A percentile compares a stretch with the other conserved stretches of the same genome.
Conservation (phyloP, 2,888 invertebrate genomes). For the Epistrophe eligans region DNA sequence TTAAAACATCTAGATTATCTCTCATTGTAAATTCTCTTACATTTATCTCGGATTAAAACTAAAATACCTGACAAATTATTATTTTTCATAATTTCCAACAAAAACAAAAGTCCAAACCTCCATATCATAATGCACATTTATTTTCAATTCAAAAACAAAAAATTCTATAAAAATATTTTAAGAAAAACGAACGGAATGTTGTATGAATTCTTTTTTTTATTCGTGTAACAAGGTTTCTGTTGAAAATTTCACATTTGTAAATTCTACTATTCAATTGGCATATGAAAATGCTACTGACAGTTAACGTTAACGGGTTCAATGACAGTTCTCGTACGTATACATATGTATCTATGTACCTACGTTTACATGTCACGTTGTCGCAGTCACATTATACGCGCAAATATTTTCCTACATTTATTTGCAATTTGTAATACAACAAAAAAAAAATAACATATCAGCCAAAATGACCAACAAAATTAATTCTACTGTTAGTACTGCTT, state of each 20-base stretch:
- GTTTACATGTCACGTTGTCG: constrained; percentile 7
- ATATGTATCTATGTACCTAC: background rate
- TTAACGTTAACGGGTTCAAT: constrained; percentile 18
- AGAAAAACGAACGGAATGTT: background rate
- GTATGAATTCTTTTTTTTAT: background rate
- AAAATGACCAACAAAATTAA: constrained; percentile 15
- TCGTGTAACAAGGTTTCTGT: background rate
- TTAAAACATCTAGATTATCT: background rate
- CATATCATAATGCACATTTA: background rate
- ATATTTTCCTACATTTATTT: constrained; percentile 21
- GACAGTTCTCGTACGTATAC: constrained; percentile 7
- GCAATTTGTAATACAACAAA: constrained; percentile 5
- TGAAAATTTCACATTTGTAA: constrained; percentile 2
- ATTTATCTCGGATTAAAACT: background rate
- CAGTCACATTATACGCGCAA: background rate
- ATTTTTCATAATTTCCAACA: background rate
- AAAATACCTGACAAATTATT: background rate
- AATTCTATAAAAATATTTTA: background rate
- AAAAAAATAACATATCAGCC: constrained; percentile 1
- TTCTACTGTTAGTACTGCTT: background rate
- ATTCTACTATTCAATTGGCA: constrained; percentile 7
- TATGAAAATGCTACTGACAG: constrained; percentile 13
- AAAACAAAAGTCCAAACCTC: background rate
- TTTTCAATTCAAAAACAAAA: background rate
- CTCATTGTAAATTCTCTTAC: background rate